phyloP scores from a whole-genome alignment of 2,113 vertebrate species.

The Mus spicilegus region DNA sequence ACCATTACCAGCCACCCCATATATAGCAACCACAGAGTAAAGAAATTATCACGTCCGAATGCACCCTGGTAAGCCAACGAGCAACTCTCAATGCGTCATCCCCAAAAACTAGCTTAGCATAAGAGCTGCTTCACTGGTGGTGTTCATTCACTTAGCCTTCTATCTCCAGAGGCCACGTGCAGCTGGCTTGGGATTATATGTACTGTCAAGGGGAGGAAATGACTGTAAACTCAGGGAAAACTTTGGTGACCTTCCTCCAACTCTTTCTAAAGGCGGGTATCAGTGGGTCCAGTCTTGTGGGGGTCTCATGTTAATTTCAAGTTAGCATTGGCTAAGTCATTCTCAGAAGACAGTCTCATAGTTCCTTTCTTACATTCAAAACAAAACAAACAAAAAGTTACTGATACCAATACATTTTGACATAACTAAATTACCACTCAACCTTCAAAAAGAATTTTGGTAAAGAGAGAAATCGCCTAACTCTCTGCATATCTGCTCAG shows the following conservation, averaged over 20 bases:
- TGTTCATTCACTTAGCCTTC: no score
- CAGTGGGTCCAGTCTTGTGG: not conserved
- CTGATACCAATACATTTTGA: not conserved
- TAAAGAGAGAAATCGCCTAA: not conserved
- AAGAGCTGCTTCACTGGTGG: not conserved
- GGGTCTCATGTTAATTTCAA: not conserved
- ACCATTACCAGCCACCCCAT: not conserved
- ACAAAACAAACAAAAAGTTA: no score
- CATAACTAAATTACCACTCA: not conserved
- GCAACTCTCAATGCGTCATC: not conserved
- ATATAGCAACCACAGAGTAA: not conserved
- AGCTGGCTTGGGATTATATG: not conserved
- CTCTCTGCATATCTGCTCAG: not conserved
- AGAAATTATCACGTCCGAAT: not conserved
- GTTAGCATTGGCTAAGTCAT: not conserved
- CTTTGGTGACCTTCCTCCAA: not conserved
- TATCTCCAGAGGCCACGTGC: not conserved
- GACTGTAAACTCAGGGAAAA: not conserved
- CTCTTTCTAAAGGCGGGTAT: not conserved
- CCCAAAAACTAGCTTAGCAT: not conserved
- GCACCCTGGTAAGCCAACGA: not conserved
- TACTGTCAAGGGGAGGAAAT: not conserved
- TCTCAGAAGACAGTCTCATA: not conserved
- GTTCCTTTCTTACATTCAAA: not conserved
- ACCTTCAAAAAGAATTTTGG: conserved; percentile 19